A percentile compares a stretch with the other conserved stretches of the same genome.
These are phyloP conservation scores for Piscicola geometra DNA, from an alignment of 2,888 invertebrate species.

Conservation along the genomic window DNA sequence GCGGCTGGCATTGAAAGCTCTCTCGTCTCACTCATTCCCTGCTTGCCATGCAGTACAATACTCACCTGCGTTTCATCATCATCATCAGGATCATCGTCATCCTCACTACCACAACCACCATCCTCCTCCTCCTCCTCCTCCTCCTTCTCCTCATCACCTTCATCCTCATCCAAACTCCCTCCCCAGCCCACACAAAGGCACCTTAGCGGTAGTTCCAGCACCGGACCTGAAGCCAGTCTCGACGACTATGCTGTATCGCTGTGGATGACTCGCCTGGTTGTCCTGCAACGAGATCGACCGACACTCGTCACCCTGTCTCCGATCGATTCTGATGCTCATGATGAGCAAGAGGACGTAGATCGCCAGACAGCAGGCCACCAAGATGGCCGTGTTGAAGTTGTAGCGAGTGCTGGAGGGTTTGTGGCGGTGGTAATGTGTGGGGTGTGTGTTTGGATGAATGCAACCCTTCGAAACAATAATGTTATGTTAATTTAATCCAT, in stretches of 20 bases:
- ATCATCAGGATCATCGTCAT: too few relatives aligned
- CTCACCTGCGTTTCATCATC: conserved; percentile 50
- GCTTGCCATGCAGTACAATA: conserved; percentile 56
- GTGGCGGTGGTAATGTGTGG: too few relatives aligned
- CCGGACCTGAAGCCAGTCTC: conserved; percentile 52
- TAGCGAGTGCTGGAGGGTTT: conserved; percentile 36
- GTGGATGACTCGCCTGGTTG: conserved; percentile 50
- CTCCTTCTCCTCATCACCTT: too few relatives aligned
- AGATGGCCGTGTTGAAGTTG: conserved; percentile 47
- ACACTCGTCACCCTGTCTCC: conserved; percentile 47
- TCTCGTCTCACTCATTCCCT: conserved; percentile 56
- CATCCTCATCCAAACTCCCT: neutral
- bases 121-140: too few relatives aligned
- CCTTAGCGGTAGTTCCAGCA: conserved; percentile 56
- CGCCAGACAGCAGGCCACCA: conserved; percentile 46
- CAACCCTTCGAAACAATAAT: too few relatives aligned
- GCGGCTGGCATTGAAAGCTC: conserved; percentile 49
- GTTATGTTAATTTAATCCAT: too few relatives aligned
- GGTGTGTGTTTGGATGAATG: too few relatives aligned
- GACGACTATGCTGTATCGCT: conserved; percentile 53
- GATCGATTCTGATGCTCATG: conserved; percentile 47
- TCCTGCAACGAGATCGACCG: conserved; percentile 49
- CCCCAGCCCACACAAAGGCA: conserved; percentile 38
- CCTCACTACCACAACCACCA: too few relatives aligned
- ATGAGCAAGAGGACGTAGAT: conserved; percentile 48